phyloP scores from a whole-genome alignment of 2,797 vertebrate species.

The Chloroceryle inda region DNA sequence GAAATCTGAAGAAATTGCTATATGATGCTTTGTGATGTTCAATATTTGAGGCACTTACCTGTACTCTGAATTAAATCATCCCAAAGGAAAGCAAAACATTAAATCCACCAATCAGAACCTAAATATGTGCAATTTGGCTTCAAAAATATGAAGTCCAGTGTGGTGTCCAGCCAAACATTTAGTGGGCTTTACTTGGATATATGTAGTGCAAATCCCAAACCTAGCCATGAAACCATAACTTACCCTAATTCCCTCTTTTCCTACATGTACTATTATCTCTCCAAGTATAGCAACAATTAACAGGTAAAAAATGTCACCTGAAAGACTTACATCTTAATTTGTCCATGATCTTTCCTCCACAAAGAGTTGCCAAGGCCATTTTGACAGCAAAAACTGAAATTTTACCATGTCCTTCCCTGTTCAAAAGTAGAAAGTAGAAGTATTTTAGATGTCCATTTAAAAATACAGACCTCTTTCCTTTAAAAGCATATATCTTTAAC shows the following conservation, averaged over 20 bases:
- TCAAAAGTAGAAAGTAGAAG: constrained; percentile 59
- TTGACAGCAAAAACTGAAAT: constrained; percentile 94
- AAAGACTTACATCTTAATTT: constrained; percentile 96
- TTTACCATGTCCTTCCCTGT: constrained; percentile 95
- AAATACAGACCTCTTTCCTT: neutral
- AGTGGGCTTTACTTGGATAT: neutral
- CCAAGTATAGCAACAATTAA: neutral
- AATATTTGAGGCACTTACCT: neutral
- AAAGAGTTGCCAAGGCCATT: constrained; percentile 93
- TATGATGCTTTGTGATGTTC: neutral
- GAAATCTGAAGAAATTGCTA: neutral
- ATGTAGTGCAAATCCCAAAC: neutral
- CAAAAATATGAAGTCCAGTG: neutral
- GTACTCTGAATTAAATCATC: neutral
- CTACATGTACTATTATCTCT: neutral
- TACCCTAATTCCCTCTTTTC: neutral
- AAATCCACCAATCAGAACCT: neutral
- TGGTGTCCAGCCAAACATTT: neutral
- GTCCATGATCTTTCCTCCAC: constrained; percentile 98
- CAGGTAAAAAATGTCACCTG: neutral
- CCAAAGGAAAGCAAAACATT: neutral
- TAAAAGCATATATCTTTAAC: neutral
- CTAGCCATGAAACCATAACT: neutral
- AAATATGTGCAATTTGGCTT: neutral
- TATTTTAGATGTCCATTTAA: neutral